Conservation (phyloP, 2,888 invertebrate species). For the Tetrapedia diversipes region DNA sequence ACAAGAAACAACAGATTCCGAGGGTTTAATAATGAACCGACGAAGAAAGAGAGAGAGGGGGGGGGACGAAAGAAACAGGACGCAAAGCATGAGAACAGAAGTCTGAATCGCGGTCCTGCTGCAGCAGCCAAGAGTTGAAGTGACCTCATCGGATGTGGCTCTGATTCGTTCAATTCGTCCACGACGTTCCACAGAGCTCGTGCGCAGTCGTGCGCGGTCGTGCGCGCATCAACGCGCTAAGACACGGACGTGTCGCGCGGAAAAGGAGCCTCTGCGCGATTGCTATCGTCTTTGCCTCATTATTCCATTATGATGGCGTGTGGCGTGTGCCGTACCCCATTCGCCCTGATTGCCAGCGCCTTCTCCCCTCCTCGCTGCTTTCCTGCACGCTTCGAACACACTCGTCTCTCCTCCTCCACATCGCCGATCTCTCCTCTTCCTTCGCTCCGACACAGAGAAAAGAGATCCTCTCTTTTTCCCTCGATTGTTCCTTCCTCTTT, state of each 20-base stretch:
- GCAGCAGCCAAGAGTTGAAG: conserved; percentile 63
- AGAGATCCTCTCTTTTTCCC: conserved; percentile 32
- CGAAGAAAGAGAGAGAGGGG: neutral
- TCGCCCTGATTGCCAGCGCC: conserved; percentile 71
- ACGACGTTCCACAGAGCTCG: conserved; percentile 69
- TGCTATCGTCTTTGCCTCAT: conserved; percentile 82
- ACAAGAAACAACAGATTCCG: no score
- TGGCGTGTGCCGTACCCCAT: conserved; percentile 81
- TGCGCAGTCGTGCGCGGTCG: conserved; percentile 44
- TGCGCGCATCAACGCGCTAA: conserved; percentile 59
- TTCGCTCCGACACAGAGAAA: no score
- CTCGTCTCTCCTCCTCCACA: conserved; percentile 19
- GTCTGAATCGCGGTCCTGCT: conserved; percentile 57
- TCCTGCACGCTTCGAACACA: conserved; percentile 28
- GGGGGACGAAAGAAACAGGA: conserved; percentile 3
- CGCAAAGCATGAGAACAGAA: conserved; percentile 30
- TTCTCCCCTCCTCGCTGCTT: conserved; percentile 48
- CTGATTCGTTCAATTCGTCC: conserved; percentile 82
- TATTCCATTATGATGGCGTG: conserved; percentile 82
- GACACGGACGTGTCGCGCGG: conserved; percentile 69
- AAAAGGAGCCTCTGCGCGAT: conserved; percentile 79
- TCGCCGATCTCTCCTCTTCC: conserved; percentile 20
- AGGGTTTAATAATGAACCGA: neutral
- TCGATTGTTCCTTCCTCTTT: conserved; percentile 27
- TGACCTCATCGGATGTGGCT: conserved; percentile 82